These are phyloP conservation scores for Euproctis similis DNA, from an alignment of 2,888 invertebrate species.

Conservation along the genomic window DNA sequence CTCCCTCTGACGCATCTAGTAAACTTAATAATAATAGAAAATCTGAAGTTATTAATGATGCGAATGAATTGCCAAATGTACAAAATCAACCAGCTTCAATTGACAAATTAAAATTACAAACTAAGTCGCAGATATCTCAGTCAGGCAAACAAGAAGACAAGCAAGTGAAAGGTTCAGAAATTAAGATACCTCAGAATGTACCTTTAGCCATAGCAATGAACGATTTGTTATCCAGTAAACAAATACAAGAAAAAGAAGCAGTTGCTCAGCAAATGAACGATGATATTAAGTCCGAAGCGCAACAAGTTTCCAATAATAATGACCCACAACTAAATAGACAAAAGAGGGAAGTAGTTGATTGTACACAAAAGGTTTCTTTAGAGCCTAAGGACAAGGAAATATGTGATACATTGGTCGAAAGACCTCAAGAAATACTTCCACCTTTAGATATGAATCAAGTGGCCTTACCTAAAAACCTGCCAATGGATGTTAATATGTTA, in stretches of 20 bases:
- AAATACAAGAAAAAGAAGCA: constrained; percentile 11
- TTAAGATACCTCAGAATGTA: constrained; percentile 30
- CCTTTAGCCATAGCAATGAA: constrained; percentile 44
- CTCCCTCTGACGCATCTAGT: neutral
- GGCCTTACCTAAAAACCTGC: constrained; percentile 35
- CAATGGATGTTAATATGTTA: constrained; percentile 32
- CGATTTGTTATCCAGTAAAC: constrained; percentile 15
- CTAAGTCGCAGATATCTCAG: constrained; percentile 50
- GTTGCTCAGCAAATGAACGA: constrained; percentile 7
- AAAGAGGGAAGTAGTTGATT: constrained; percentile 55
- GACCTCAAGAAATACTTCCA: constrained; percentile 21
- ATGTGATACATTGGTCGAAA: constrained; percentile 35
- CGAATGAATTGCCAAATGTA: neutral
- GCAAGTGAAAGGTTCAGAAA: constrained; percentile 20
- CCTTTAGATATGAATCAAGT: constrained; percentile 39
- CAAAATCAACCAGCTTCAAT: constrained; percentile 1
- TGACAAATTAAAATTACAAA: constrained; percentile 27
- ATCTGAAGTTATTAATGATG: neutral
- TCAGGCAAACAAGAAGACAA: constrained; percentile 54
- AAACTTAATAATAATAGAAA: constrained; percentile 2
- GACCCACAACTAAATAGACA: constrained; percentile 25
- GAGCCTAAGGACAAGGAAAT: constrained; percentile 45
- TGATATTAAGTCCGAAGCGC: constrained; percentile 15
- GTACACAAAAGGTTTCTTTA: constrained; percentile 36
- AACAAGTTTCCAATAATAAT: constrained; percentile 14